A percentile compares a stretch with the other conserved stretches of the same genome.
phyloP scores from a whole-genome alignment of 2,113 vertebrate genomes.

The Callithrix jacchus region DNA sequence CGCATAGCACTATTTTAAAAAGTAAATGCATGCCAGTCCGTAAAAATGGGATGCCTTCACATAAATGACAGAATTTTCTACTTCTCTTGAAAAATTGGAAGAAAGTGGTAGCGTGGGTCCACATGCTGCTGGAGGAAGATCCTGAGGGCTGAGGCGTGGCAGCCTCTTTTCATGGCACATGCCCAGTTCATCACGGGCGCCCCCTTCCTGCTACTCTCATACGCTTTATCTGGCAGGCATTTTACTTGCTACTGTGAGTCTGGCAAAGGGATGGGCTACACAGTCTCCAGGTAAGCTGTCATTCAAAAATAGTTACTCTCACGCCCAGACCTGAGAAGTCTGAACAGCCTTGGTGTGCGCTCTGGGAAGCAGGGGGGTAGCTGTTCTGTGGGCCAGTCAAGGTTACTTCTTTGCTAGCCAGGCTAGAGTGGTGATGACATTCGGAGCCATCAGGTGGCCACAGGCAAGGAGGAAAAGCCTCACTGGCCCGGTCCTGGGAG shows the following conservation, averaged over 20 bases:
- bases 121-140: not conserved
- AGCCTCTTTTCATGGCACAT: not conserved
- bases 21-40: not conserved
- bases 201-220: too few species aligned
- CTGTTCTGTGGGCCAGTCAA: not conserved
- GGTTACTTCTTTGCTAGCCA: not conserved
- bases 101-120: too few species aligned
- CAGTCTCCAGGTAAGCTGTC: not conserved
- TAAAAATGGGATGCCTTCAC: not conserved
- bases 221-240: not conserved
- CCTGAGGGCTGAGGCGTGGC: not conserved
- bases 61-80: not conserved
- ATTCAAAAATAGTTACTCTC: not conserved
- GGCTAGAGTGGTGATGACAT: not conserved
- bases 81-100: not conserved
- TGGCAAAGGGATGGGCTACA: not conserved
- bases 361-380: not conserved
- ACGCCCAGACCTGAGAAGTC: not conserved
- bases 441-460: not conserved
- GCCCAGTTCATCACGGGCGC: not conserved
- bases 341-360: not conserved
- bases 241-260: not conserved
- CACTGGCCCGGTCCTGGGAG: not conserved
- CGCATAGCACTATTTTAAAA: not conserved
- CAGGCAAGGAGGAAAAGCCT: not conserved